phyloP scores from a whole-genome alignment of 2,888 invertebrate species.

The Fissipunctia ypsillon region DNA sequence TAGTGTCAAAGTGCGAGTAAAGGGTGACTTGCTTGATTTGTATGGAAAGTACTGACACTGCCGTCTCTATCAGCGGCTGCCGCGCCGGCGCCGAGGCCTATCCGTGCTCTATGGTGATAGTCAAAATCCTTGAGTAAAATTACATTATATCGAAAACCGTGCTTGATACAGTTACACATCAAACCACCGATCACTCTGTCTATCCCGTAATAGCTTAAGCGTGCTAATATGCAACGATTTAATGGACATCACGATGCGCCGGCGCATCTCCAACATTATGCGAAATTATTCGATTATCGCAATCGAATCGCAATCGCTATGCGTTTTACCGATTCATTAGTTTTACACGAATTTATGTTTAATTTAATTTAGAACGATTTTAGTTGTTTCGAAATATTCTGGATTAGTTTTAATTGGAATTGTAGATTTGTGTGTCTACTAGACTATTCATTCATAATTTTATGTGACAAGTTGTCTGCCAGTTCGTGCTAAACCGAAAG shows the following conservation, averaged over 20 bases:
- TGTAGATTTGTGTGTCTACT: slow-evolving; percentile 7
- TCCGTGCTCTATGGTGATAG: neutral
- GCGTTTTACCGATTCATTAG: slow-evolving; percentile 50
- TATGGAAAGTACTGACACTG: neutral
- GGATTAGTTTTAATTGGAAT: slow-evolving; percentile 26
- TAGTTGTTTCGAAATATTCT: slow-evolving; percentile 10
- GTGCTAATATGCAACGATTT: slow-evolving; percentile 55
- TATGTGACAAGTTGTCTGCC: too few relatives aligned
- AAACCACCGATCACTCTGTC: slow-evolving; percentile 36
- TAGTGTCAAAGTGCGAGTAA: neutral
- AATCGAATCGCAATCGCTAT: slow-evolving; percentile 51
- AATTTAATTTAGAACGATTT: slow-evolving; percentile 24
- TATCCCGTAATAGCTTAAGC: slow-evolving; percentile 46
- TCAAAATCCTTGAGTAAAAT: slow-evolving; percentile 39
- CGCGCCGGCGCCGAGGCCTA: too few relatives aligned
- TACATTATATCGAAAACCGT: slow-evolving; percentile 32
- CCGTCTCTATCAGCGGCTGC: neutral
- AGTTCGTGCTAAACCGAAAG: too few relatives aligned
- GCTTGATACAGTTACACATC: slow-evolving; percentile 40
- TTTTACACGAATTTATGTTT: slow-evolving; percentile 40
- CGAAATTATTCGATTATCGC: slow-evolving; percentile 60
- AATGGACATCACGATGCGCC: slow-evolving; percentile 58
- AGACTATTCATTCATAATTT: neutral
- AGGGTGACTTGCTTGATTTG: neutral
- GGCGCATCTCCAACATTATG: slow-evolving; percentile 40